phyloP scores from a whole-genome alignment of 2,888 invertebrate genomes.

The Glyphotaelius pellucidus region DNA sequence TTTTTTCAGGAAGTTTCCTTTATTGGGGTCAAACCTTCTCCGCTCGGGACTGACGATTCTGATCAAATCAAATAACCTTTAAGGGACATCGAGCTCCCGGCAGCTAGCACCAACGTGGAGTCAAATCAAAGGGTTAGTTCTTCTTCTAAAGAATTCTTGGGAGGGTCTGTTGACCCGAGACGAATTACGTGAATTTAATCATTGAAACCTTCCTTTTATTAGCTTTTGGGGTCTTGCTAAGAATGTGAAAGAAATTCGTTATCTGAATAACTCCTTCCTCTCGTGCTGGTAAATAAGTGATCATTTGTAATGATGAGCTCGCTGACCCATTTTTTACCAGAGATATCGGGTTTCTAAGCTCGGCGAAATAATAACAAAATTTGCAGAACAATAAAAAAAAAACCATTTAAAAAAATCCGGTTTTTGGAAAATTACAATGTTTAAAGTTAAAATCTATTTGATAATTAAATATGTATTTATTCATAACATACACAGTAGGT shows the following conservation, averaged over 20 bases:
- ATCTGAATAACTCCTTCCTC: not conserved
- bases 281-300: not conserved
- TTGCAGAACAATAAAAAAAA: not conserved
- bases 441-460: not conserved
- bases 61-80: constrained; percentile 30
- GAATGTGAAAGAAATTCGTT: not conserved
- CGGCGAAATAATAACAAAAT: not conserved
- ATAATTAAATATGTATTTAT: not conserved
- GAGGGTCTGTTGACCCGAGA: not conserved
- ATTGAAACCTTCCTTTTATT: not conserved
- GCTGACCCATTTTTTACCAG: not conserved
- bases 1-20: constrained; percentile 32
- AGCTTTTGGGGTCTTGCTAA: not conserved
- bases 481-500: not conserved
- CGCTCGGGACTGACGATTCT: constrained; percentile 1
- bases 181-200: not conserved
- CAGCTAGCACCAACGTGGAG: not conserved
- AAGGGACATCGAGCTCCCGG: constrained; percentile 17
- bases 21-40: constrained; percentile 28
- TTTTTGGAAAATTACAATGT: not conserved
- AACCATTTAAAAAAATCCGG: not conserved
- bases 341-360: not conserved
- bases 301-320: not conserved
- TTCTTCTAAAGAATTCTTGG: not conserved
- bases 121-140: not conserved